phyloP scores from a whole-genome alignment of 2,113 vertebrate species.

The Lichenostomus cassidix region DNA sequence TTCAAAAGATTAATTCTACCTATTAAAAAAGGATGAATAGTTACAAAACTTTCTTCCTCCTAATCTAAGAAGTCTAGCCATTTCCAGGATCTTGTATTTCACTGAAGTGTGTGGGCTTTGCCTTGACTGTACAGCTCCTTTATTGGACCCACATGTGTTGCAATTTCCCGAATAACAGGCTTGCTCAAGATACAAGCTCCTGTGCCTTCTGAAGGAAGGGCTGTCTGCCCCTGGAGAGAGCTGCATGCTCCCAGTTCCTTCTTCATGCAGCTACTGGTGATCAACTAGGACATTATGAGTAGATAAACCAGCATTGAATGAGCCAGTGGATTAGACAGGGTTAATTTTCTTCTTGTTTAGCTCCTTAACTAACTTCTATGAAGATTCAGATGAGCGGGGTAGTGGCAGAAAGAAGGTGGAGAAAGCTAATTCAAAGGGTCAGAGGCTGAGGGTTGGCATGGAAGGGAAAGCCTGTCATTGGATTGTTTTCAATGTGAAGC shows the following conservation, averaged over 20 bases:
- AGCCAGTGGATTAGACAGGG: neutral
- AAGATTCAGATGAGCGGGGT: neutral
- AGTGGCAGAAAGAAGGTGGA: neutral
- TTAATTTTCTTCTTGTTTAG: neutral
- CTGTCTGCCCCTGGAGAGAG: neutral
- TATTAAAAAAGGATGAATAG: neutral
- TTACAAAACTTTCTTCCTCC: neutral
- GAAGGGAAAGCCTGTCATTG: rapidly evolving
- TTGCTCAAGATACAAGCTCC: neutral
- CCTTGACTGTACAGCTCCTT: neutral
- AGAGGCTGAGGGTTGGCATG: neutral
- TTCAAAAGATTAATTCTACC: neutral
- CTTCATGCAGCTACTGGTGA: neutral
- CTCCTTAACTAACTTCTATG: neutral
- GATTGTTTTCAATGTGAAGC: neutral
- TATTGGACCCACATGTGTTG: too few species aligned
- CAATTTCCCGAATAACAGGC: neutral
- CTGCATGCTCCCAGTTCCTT: neutral
- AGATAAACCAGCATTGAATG: too few species aligned
- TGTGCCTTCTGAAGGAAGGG: neutral
- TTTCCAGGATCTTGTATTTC: neutral
- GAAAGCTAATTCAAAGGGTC: neutral
- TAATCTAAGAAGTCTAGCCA: neutral
- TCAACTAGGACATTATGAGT: too few species aligned
- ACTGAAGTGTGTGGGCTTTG: neutral